Evolutionary conservation across 2,113 vertebrate genomes (phyloP).

Genomic region (Pampusana beccarii): DNA sequence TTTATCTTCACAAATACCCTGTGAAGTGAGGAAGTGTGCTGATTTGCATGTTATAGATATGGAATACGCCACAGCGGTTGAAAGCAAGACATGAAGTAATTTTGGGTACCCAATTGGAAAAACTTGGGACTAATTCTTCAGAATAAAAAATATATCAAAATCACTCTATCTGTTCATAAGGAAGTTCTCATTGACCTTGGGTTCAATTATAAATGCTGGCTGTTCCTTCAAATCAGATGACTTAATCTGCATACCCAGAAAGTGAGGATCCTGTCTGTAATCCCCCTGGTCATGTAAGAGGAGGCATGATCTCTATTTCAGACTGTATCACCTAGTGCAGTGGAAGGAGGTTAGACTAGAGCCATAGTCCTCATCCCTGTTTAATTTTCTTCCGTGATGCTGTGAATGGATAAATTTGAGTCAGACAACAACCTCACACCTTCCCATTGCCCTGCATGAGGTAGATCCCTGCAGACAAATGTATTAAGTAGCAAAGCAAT

Average conservation of each 20-base stretch:
- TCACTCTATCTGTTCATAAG: not conserved
- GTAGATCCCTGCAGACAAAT: not conserved
- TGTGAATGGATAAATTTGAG: not conserved
- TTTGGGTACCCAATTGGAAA: not conserved
- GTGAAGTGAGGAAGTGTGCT: not conserved
- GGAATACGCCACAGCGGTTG: not conserved
- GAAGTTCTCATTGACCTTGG: not conserved
- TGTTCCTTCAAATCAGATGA: not conserved
- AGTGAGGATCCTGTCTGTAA: not conserved
- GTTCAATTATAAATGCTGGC: not conserved
- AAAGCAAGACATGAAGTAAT: not conserved
- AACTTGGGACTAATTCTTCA: not conserved
- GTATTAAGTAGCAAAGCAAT: not conserved
- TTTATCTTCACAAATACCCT: not conserved
- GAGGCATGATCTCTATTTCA: not conserved
- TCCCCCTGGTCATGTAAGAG: fast-evolving
- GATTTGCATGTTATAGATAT: not conserved
- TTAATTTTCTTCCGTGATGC: not conserved
- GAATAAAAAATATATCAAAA: not conserved
- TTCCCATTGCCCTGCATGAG: not conserved
- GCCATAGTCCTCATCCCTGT: not conserved
- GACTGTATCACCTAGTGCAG: not conserved
- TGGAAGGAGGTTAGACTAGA: not conserved
- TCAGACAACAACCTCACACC: not conserved
- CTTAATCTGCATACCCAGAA: not conserved